Evolutionary conservation across 2,113 vertebrate species (phyloP).

Genomic region (Megaleporinus macrocephalus): DNA sequence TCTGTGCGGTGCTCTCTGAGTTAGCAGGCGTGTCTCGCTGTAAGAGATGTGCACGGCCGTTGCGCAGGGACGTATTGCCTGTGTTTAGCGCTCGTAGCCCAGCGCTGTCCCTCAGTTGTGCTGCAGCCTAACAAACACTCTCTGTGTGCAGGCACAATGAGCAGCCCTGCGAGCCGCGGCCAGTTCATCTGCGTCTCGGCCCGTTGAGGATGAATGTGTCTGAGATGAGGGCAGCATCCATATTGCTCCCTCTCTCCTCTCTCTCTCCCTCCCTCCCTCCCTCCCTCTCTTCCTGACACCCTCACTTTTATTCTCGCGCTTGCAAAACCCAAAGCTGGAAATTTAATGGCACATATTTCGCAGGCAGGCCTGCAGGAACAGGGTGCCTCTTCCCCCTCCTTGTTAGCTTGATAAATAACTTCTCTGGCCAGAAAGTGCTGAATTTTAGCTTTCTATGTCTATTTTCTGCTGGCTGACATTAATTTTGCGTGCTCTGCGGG

Average conservation of each 20-base stretch:
- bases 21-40: background rate
- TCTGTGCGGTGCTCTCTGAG: background rate
- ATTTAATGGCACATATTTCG: slow-evolving; percentile 94
- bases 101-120: background rate
- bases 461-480: slow-evolving; percentile 98
- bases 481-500: slow-evolving; percentile 95
- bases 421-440: slow-evolving; percentile 94
- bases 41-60: background rate
- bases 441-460: slow-evolving; percentile 96
- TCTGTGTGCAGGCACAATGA: slow-evolving; percentile 37
- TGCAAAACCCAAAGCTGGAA: slow-evolving; percentile 88
- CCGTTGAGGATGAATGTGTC: slow-evolving; percentile 52
- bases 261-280: slow-evolving; percentile 79
- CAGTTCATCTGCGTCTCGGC: slow-evolving; percentile 52
- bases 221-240: slow-evolving; percentile 50
- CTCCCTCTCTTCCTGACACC: slow-evolving; percentile 86
- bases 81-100: slow-evolving; percentile 34
- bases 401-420: slow-evolving; percentile 99
- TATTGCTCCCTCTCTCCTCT: slow-evolving; percentile 57
- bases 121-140: slow-evolving; percentile 23
- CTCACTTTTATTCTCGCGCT: slow-evolving; percentile 61
- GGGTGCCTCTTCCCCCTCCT: slow-evolving; percentile 94
- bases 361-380: slow-evolving; percentile 83
- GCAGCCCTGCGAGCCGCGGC: slow-evolving; percentile 17
- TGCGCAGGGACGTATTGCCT: slow-evolving; percentile 20